Base-by-base conservation (phyloP, 92 coral and sea anemone genomes). In the Zoanthus gigantus region DNA sequence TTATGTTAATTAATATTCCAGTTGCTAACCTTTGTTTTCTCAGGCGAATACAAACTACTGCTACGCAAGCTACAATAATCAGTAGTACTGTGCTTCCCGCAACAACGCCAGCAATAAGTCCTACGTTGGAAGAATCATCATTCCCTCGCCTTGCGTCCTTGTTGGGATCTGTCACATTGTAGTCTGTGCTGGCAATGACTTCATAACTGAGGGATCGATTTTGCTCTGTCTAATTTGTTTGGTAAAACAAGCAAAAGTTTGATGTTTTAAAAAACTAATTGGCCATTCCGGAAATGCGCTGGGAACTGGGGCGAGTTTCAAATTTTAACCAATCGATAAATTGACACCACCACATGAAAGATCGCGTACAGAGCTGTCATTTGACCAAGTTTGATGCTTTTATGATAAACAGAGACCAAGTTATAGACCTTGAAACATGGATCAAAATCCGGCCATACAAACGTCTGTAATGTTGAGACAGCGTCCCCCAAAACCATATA, bases 21-120 rank as follows among this genome's bases (percentile, higher is more conserved):
- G 0, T 9, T 50, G 44, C 50, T 12, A 0, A 54, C 82, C 67
- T 77, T 54, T 77, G 82, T 31, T 77, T 77, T 54, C 82, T 77
- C 82, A 23, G 48, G 17, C 67, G 82, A 32, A 77, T n/a, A 54
- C 82, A 77, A 31, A 54, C 53, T 48, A 77, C 82, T 11, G 67
- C 48, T 6, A 54, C 14, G 17, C 82, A 77, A 12, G 13, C 14
- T 10, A 77, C 11, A 37, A 77, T 14, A 56, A 77, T 32, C 0
- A 77, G 47, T 0, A 77, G 23, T 1, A 54, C 31, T 6, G 47
- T 29, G 3, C n/a, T 6, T 1, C 42, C 82, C 10, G 47, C 68
- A 16, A 77, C 82, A 15, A 63, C 66, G 0, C 74, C 74, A 11
- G 74, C 74, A 34, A 69, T 31, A 44, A 34, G 15, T 14, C 74